Evolutionary conservation across 2,113 vertebrate species (phyloP).

Genomic region (Cyphomyrus plagiostoma): DNA sequence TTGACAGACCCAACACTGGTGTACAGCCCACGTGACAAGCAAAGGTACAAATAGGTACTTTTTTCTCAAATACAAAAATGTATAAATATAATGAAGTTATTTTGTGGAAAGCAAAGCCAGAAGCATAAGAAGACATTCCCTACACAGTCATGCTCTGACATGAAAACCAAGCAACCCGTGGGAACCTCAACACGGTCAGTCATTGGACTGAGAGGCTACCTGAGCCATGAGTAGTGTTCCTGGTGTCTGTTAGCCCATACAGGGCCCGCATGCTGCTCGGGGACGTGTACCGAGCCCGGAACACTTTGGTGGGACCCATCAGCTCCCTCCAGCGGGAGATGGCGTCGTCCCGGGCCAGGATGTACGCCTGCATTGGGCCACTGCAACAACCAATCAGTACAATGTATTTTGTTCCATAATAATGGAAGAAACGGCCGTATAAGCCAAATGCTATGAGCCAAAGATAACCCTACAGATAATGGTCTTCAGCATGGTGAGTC

Average conservation of each 20-base stretch:
- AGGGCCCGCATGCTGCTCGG: conserved; percentile 75
- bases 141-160: background rate
- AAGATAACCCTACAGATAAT: background rate
- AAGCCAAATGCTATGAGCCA: background rate
- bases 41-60: background rate
- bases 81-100: background rate
- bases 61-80: background rate
- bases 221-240: conserved; percentile 91
- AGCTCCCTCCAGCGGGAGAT: conserved; percentile 75
- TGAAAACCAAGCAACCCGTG: background rate
- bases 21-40: background rate
- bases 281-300: conserved; percentile 66
- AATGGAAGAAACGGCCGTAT: background rate
- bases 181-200: background rate
- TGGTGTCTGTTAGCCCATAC: conserved; percentile 88
- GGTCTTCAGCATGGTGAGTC: background rate
- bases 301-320: conserved; percentile 95
- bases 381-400: conserved; percentile 48
- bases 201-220: conserved; percentile 53
- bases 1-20: background rate
- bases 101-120: background rate
- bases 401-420: background rate
- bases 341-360: conserved; percentile 80
- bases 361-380: conserved; percentile 86
- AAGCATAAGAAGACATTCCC: background rate